A percentile compares a stretch with the other conserved stretches of the same genome.
Conservation (phyloP, 2,113 vertebrate genomes). For the Arenaria interpres region DNA sequence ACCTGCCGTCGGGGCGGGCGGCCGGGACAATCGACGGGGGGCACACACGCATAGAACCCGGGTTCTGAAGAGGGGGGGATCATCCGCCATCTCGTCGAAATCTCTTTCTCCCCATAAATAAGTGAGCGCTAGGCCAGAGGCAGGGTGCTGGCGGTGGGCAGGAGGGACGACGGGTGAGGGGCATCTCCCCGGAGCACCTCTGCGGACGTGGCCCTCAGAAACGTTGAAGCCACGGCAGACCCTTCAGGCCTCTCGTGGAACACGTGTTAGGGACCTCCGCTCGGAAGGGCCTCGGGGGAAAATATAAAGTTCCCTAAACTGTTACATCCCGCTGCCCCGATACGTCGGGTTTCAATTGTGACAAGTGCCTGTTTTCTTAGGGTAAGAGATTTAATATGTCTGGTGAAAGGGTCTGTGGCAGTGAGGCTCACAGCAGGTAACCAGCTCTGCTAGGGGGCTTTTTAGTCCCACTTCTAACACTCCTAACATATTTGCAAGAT, state of each 20-base stretch:
- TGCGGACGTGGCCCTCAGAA: background rate
- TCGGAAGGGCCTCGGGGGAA: background rate
- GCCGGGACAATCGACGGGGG: background rate
- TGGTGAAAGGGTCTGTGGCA: slow-evolving; percentile 44
- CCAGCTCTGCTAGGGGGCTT: slow-evolving; percentile 16
- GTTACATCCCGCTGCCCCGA: background rate
- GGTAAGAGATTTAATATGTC: slow-evolving; percentile 67
- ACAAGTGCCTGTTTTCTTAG: slow-evolving; percentile 61
- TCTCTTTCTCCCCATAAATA: background rate
- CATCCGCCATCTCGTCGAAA: background rate
- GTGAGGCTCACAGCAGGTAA: slow-evolving; percentile 55
- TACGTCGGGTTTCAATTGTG: slow-evolving; percentile 52
- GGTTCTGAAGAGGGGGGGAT: background rate
- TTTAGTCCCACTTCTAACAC: slow-evolving; percentile 40
- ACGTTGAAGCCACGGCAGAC: background rate
- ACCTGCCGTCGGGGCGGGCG: background rate
- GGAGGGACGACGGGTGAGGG: rapidly evolving
- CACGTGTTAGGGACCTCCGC: background rate
- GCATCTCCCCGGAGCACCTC: background rate
- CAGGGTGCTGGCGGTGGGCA: background rate
- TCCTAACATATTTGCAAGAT: slow-evolving; percentile 27
- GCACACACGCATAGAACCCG: background rate
- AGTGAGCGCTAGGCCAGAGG: rapidly evolving
- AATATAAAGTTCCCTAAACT: background rate
- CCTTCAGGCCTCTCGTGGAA: background rate